Conservation (phyloP, 1,140 invertebrate genomes). For the Drosophila subobscura region DNA sequence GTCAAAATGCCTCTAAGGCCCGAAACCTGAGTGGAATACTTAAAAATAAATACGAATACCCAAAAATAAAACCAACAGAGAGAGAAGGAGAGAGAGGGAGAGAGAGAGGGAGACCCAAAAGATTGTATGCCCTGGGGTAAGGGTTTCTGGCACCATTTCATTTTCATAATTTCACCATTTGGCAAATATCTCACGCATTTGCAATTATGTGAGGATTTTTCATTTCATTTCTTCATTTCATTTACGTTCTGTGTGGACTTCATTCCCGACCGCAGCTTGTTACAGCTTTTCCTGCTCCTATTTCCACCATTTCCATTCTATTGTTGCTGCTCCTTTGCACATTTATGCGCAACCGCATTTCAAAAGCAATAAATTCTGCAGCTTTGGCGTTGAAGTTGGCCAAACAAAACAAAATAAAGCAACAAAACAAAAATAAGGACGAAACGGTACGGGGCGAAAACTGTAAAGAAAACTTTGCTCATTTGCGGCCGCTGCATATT, state of each 20-base stretch:
- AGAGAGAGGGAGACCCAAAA: conserved; percentile 9
- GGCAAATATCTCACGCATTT: conserved; percentile 79
- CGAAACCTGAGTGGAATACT: conserved; percentile 54
- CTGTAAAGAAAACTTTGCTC: conserved; percentile 69
- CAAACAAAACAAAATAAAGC: conserved; percentile 23
- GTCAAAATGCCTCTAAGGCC: conserved; percentile 49
- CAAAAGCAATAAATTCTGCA: conserved; percentile 78
- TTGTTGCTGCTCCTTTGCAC: conserved; percentile 57
- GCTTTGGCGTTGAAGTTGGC: conserved; percentile 53
- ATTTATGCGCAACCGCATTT: conserved; percentile 80
- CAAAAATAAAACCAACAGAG: neutral
- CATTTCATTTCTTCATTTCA: conserved; percentile 64
- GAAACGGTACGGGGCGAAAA: conserved; percentile 26
- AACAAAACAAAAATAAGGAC: conserved; percentile 22
- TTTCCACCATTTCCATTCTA: neutral
- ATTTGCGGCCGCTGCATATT: conserved; percentile 67
- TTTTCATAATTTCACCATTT: conserved; percentile 79
- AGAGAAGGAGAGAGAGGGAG: neutral
- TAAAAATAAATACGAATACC: conserved; percentile 35
- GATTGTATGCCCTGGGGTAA: conserved; percentile 7
- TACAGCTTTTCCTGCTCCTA: conserved; percentile 36
- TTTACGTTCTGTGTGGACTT: conserved; percentile 36
- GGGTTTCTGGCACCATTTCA: conserved; percentile 56
- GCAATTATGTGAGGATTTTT: conserved; percentile 80
- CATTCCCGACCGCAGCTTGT: conserved; percentile 51